These are phyloP conservation scores for Mormoops blainvillei DNA, from an alignment of 2,113 vertebrate species.

Conservation along the genomic window DNA sequence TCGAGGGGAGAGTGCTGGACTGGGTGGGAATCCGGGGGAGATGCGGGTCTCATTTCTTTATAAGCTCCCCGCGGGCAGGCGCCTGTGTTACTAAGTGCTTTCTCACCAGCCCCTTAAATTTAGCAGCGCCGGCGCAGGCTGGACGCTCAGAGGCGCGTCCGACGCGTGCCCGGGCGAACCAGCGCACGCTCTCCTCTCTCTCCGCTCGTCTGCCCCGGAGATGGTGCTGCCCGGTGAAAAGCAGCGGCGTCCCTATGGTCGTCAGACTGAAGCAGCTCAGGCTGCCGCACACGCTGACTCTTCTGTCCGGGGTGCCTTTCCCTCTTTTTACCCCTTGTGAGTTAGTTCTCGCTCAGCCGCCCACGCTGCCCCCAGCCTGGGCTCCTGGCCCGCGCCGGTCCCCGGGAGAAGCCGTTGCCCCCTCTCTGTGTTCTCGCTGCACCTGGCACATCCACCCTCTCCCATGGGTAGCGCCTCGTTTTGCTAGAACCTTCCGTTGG, in stretches of 20 bases:
- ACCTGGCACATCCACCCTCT: neutral
- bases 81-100: neutral
- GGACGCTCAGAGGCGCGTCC: neutral
- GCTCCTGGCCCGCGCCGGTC: neutral
- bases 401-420: neutral
- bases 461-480: neutral
- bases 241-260: neutral
- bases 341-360: neutral
- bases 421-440: neutral
- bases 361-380: neutral
- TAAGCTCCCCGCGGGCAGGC: neutral
- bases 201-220: too few relatives aligned
- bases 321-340: neutral
- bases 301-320: neutral
- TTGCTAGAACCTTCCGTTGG: neutral
- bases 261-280: neutral
- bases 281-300: too few relatives aligned
- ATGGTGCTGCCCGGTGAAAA: neutral
- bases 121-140: fast-evolving
- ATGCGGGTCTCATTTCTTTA: neutral
- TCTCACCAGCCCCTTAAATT: neutral
- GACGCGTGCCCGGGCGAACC: neutral
- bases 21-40: fast-evolving
- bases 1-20: neutral
- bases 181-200: too few relatives aligned